Conservation (phyloP, 2,113 vertebrate species). For the Sinocyclocheilus anophthalmus region DNA sequence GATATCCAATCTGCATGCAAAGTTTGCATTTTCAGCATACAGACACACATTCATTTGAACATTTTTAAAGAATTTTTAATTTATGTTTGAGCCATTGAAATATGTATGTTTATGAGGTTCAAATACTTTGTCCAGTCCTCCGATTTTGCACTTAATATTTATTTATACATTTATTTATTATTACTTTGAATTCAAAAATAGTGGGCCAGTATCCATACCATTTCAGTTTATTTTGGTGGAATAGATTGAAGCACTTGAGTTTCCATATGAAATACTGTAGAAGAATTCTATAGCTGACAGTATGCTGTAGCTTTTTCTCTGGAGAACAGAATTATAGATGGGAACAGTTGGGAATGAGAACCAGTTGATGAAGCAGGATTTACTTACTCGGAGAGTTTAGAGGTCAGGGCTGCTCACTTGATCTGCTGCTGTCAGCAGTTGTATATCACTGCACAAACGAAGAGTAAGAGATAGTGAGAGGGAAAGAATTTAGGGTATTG, state of each 20-base stretch:
- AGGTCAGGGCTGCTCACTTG: not conserved
- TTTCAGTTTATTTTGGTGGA: not conserved
- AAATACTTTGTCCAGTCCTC: not conserved
- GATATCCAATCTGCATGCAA: not conserved
- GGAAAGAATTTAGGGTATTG: not conserved
- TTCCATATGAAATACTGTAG: not conserved
- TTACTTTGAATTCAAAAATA: not conserved
- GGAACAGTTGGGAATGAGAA: not conserved
- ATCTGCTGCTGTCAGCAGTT: constrained; percentile 1
- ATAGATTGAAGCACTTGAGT: not conserved
- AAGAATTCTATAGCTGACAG: not conserved
- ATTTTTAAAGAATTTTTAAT: not conserved
- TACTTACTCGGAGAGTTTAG: not conserved
- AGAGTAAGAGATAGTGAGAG: not conserved
- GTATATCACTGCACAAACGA: not conserved
- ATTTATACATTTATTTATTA: not conserved
- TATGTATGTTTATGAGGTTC: not conserved
- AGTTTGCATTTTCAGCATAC: not conserved
- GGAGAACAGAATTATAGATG: not conserved
- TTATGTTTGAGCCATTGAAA: not conserved
- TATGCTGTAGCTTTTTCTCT: not conserved
- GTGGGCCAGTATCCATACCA: not conserved
- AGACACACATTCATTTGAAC: not conserved
- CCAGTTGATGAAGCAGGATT: not conserved
- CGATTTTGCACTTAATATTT: not conserved